Percentiles rank a stretch among this genome's conserved stretches.
phyloP scores from a whole-genome alignment of 2,888 invertebrate genomes.

The Drosophila meridiana region DNA sequence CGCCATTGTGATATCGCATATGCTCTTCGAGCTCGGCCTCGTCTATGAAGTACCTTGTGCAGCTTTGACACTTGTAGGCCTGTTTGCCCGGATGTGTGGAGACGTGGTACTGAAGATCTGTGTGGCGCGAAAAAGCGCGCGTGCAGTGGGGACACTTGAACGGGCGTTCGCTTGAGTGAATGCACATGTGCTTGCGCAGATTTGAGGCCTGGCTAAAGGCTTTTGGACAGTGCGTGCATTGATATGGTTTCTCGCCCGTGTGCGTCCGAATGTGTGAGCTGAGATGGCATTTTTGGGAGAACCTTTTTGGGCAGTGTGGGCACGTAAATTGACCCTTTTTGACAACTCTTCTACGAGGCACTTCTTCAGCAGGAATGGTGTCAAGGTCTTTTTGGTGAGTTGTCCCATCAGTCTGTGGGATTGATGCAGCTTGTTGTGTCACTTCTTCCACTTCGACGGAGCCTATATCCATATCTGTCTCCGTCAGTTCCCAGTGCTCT shows the following conservation, averaged over 20 bases:
- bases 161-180: slow-evolving; percentile 47
- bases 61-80: slow-evolving; percentile 39
- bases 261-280: slow-evolving; percentile 43
- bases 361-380: background rate
- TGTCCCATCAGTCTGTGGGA: background rate
- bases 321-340: slow-evolving; percentile 34
- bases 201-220: slow-evolving; percentile 47
- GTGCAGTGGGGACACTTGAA: slow-evolving; percentile 48
- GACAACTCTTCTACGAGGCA: background rate
- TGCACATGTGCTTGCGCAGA: slow-evolving; percentile 43
- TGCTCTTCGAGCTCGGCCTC: slow-evolving; percentile 38
- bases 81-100: slow-evolving; percentile 49
- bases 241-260: slow-evolving; percentile 39
- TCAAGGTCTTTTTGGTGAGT: background rate
- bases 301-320: slow-evolving; percentile 32
- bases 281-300: slow-evolving; percentile 35
- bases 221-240: slow-evolving; percentile 37
- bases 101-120: slow-evolving; percentile 46
- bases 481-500: slow-evolving; percentile 34
- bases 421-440: background rate
- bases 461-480: slow-evolving; percentile 32
- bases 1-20: slow-evolving; percentile 38
- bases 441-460: slow-evolving; percentile 32
- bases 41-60: slow-evolving; percentile 48
- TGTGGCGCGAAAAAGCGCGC: slow-evolving; percentile 34